Percentiles rank a stretch among this genome's conserved stretches.
These are phyloP conservation scores for Alexandromys fortis DNA, from an alignment of 2,113 vertebrate species.

Conservation along the genomic window DNA sequence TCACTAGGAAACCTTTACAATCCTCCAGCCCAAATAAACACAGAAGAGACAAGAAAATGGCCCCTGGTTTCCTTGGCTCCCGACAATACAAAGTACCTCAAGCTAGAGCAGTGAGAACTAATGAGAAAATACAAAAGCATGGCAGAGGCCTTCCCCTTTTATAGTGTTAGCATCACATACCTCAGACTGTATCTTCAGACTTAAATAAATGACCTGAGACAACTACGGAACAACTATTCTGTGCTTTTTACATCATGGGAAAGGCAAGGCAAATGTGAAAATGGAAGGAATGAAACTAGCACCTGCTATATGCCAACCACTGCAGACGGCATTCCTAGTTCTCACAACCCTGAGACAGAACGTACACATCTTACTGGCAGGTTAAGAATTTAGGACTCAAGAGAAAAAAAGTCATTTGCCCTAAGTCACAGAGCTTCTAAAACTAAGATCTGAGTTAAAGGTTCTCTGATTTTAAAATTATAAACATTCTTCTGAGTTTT, in stretches of 20 bases:
- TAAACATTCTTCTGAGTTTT: slow-evolving; percentile 23
- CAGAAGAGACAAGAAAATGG: slow-evolving; percentile 59
- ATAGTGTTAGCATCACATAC: slow-evolving; percentile 43
- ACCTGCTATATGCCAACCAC: slow-evolving; percentile 8
- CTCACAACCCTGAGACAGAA: slow-evolving; percentile 34
- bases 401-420: slow-evolving; percentile 47
- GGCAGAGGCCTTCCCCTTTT: slow-evolving; percentile 26
- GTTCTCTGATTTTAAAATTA: slow-evolving; percentile 62
- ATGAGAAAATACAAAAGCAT: slow-evolving; percentile 56
- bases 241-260: slow-evolving; percentile 2
- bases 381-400: slow-evolving; percentile 52
- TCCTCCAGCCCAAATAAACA: slow-evolving; percentile 72
- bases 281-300: slow-evolving; percentile 34
- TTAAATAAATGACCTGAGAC: slow-evolving; percentile 52
- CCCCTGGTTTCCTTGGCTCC: not conserved
- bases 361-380: slow-evolving; percentile 36
- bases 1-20: slow-evolving; percentile 63
- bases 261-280: slow-evolving; percentile 37
- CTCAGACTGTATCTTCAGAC: slow-evolving; percentile 42
- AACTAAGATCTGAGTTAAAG: slow-evolving; percentile 53
- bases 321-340: slow-evolving; percentile 21
- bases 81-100: slow-evolving; percentile 48
- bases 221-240: slow-evolving; percentile 25
- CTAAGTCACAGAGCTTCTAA: slow-evolving; percentile 58
- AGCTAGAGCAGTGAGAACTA: slow-evolving; percentile 48